Percentiles rank a stretch among this genome's conserved stretches.
phyloP scores from a whole-genome alignment of 2,797 vertebrate genomes.

The Triplophysa yarkandensis region DNA sequence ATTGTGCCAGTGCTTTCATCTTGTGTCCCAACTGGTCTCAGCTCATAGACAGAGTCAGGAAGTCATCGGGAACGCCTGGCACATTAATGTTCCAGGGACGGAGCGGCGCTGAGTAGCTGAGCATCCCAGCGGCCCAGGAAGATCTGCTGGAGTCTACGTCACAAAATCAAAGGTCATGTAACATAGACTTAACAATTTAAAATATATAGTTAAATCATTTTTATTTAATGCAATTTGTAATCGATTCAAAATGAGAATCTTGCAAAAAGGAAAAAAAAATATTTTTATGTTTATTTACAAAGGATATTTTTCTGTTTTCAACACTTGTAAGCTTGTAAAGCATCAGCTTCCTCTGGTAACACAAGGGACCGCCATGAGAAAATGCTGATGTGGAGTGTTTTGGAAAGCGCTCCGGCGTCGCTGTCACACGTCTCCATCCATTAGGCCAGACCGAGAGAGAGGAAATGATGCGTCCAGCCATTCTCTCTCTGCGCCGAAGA shows the following conservation, averaged over 20 bases:
- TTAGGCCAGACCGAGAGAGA: slow-evolving; percentile 69
- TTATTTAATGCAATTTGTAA: no score
- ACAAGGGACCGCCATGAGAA: slow-evolving; percentile 66
- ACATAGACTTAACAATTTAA: no score
- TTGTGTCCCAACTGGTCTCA: slow-evolving; percentile 63
- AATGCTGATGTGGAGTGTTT: slow-evolving; percentile 75
- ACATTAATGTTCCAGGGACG: slow-evolving; percentile 58
- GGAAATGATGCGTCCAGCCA: slow-evolving; percentile 74
- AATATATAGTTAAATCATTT: no score
- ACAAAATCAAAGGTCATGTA: background rate
- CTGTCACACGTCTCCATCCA: slow-evolving; percentile 67
- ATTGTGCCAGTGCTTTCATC: slow-evolving; percentile 79
- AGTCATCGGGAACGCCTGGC: slow-evolving; percentile 67
- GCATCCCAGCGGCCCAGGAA: slow-evolving; percentile 16
- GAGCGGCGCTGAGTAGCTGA: slow-evolving; percentile 1
- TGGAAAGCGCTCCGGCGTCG: slow-evolving; percentile 67
- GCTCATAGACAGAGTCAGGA: slow-evolving; percentile 72
- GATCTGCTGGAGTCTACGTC: background rate
- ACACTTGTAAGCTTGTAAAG: background rate
- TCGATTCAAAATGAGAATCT: no score
- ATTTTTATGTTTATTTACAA: no score
- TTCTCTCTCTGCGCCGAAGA: slow-evolving; percentile 66
- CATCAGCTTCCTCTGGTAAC: slow-evolving; percentile 47
- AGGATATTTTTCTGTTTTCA: background rate
- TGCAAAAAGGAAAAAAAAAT: no score